Base-by-base conservation (phyloP, 2,797 vertebrate genomes). In the Erethizon dorsatum region DNA sequence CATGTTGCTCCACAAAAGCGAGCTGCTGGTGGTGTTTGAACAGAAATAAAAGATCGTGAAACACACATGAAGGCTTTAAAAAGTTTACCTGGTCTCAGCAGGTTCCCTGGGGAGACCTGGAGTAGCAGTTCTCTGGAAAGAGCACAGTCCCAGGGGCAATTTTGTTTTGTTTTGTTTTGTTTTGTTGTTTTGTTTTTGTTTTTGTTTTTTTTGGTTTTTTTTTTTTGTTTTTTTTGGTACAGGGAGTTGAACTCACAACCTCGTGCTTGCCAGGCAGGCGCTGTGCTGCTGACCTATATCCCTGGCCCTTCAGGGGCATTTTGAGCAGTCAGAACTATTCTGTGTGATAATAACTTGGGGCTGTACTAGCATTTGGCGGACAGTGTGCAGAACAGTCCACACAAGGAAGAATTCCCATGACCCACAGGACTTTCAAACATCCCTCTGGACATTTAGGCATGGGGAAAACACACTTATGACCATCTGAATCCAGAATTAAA, bases 401-500 rank as follows among this genome's bases (percentile, higher is more conserved):
- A 61, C 24, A 45, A 80, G 37, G 28, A 91, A 75, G 67, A 94
- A 84, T 79, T n/a, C 67, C 18, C n/a, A 2, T 67, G 54, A 63
- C 83, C 63, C 83, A 52, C 7, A 24, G 33, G 50, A 65, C 37
- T 92, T 97, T 78, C 9, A 82, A 37, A 94, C 71, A n/a, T 69
- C 80, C 63, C 54, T 37, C 65, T 65, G 75, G n/a, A 85, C 31
- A 82, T 80, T 92, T 80, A 91, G 47, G n/a, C 61, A 92, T 31
- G 63, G 93, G 75, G 41, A 88, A 71, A 83, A 33, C 17, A 71
- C 71, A 41, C 45, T 50, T 91, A 41, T 24, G 90, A 92, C 47
- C n/a, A 67, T 20, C 31, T 83, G 57, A 82, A 83, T 89, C 5
- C 82, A 96, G 63, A 96, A 87, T 67, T 31, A 41, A 41, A 41